Conservation (phyloP, 35 echinoderm and acorn worm species). For the Nesometra sesokonis region DNA sequence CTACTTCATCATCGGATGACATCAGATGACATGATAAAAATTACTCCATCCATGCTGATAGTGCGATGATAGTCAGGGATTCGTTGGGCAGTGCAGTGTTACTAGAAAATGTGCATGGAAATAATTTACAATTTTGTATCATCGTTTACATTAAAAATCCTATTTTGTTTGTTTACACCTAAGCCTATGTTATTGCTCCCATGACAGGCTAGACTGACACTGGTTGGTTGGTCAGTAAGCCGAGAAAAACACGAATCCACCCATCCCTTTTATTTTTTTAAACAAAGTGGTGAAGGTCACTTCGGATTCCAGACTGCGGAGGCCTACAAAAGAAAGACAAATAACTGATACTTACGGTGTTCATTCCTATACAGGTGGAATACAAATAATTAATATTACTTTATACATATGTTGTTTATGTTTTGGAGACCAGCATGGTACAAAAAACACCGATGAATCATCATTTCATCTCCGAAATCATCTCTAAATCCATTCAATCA, state of each 20-base stretch:
- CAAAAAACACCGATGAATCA: background rate
- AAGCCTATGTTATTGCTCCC: no score
- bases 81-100: no score
- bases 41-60: no score
- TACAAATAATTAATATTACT: background rate
- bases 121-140: no score
- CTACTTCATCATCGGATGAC: no score
- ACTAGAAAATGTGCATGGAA: no score
- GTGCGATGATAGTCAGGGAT: no score
- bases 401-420: background rate
- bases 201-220: no score
- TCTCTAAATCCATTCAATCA: background rate
- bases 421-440: background rate
- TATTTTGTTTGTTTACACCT: no score
- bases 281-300: background rate
- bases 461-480: background rate
- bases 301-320: background rate
- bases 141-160: no score
- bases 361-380: background rate
- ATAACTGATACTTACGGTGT: background rate
- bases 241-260: background rate
- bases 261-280: background rate
- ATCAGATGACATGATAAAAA: no score
- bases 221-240: no score
- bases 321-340: background rate